phyloP scores from a whole-genome alignment of 2,888 invertebrate species.

The Agonopterix heracliana region DNA sequence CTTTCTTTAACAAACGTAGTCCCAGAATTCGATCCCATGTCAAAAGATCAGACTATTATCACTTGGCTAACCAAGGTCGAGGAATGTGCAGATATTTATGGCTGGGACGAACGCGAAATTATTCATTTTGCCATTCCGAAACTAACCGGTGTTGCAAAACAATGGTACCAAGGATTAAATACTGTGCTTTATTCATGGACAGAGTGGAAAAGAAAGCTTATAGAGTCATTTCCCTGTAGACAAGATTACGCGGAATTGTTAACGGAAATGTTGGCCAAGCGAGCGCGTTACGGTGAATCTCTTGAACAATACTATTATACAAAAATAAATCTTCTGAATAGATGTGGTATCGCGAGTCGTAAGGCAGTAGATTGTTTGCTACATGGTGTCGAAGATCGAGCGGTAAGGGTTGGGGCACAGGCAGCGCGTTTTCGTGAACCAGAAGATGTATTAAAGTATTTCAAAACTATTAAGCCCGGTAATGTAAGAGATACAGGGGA shows the following conservation, averaged over 20 bases:
- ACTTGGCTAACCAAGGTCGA: conserved; percentile 2
- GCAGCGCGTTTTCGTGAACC: conserved; percentile 8
- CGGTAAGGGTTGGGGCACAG: conserved; percentile 12
- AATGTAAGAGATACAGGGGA: not conserved
- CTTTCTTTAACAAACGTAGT: not conserved
- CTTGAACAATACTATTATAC: conserved; percentile 2
- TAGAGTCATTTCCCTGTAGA: not conserved
- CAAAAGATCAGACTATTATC: conserved; percentile 1
- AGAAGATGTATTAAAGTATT: not conserved
- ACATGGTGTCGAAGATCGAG: not conserved
- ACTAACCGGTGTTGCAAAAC: not conserved
- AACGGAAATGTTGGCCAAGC: not conserved
- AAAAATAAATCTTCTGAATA: not conserved
- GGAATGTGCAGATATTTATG: not conserved
- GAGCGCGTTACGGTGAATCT: conserved; percentile 2
- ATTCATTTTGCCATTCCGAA: not conserved
- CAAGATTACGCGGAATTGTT: not conserved
- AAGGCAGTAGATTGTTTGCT: conserved; percentile 2
- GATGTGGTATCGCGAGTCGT: not conserved
- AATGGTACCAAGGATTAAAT: conserved; percentile 1
- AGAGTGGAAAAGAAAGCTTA: not conserved
- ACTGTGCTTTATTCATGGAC: not conserved
- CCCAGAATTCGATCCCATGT: conserved; percentile 1
- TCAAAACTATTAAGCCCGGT: not conserved
- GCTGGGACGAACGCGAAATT: not conserved